A percentile compares a stretch with the other conserved stretches of the same genome.
Evolutionary conservation across 2,797 vertebrate genomes (phyloP).

Genomic region (Epinephelus malabaricus): DNA sequence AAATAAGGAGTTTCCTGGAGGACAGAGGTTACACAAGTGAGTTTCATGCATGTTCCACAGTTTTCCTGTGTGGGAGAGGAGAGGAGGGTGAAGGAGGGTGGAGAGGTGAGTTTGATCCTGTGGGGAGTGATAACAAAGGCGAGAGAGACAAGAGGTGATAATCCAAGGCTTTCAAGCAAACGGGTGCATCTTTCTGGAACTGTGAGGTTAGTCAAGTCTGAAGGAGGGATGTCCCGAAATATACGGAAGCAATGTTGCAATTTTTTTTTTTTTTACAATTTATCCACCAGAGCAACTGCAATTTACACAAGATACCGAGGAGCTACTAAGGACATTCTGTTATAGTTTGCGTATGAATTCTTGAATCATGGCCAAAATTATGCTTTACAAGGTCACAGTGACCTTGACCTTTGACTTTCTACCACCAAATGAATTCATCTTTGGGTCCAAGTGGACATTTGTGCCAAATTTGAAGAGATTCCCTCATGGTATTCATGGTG

Average conservation of each 20-base stretch:
- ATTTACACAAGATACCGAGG: no score
- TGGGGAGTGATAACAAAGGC: conserved; percentile 12
- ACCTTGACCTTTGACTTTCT: no score
- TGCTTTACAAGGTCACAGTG: no score
- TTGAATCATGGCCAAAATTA: no score
- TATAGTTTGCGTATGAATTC: no score
- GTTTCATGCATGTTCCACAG: conserved; percentile 35
- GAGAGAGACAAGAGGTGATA: neutral
- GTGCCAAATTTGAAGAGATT: no score
- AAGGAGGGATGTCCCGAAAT: conserved; percentile 52
- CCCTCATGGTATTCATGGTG: no score
- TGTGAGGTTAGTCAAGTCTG: conserved; percentile 55
- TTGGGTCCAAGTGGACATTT: no score
- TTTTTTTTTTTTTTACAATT: no score
- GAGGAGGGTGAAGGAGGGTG: neutral
- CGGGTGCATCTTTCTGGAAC: conserved; percentile 9
- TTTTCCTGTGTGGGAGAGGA: conserved; percentile 7
- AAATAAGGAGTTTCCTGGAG: conserved; percentile 8
- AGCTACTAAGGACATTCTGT: no score
- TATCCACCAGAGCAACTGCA: neutral
- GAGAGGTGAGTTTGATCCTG: conserved; percentile 20
- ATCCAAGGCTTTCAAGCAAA: conserved; percentile 31
- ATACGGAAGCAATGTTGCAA: neutral
- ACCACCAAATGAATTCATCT: no score
- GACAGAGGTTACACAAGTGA: conserved; percentile 3